These are phyloP conservation scores for Ambastaia sidthimunki DNA, from an alignment of 2,797 vertebrate species.

Conservation along the genomic window DNA sequence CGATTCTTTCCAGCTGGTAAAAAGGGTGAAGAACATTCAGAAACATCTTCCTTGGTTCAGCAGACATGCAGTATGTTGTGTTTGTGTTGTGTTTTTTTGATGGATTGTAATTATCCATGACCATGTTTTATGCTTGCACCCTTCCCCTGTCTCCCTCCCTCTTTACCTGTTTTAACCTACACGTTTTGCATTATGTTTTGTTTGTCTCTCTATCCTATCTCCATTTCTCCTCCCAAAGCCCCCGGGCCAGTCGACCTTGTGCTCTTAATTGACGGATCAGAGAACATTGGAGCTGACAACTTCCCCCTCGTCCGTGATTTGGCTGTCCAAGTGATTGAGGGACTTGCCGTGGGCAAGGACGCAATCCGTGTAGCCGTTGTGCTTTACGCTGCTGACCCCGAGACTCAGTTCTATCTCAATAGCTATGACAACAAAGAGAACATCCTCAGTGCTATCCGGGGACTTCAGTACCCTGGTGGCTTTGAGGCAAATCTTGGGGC, in stretches of 20 bases:
- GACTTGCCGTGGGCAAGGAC: conserved; percentile 87
- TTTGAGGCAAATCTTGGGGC: conserved; percentile 87
- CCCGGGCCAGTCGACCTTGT: conserved; percentile 96
- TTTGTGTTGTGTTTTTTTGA: conserved; percentile 79
- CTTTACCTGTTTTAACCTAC: conserved; percentile 88
- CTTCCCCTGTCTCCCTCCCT: conserved; percentile 71
- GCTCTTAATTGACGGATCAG: conserved; percentile 99
- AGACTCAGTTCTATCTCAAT: conserved; percentile 89
- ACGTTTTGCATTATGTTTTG: conserved; percentile 86
- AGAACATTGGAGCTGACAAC: conserved; percentile 93
- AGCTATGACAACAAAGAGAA: conserved; percentile 83
- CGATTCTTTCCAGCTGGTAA: neutral
- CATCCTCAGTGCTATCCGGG: conserved; percentile 86
- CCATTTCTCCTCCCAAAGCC: conserved; percentile 75
- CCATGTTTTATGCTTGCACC: conserved; percentile 84
- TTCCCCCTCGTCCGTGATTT: conserved; percentile 90
- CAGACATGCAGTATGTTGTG: conserved; percentile 93
- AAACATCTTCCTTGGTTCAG: conserved; percentile 80
- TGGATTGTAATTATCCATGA: conserved; percentile 83
- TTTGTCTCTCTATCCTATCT: conserved; percentile 73
- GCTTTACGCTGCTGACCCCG: conserved; percentile 84
- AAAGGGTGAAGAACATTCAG: neutral
- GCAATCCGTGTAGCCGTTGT: conserved; percentile 89
- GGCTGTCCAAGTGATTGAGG: conserved; percentile 91
- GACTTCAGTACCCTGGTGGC: conserved; percentile 83